Conservation (phyloP, 2,113 vertebrate species). For the Colinus virginianus region DNA sequence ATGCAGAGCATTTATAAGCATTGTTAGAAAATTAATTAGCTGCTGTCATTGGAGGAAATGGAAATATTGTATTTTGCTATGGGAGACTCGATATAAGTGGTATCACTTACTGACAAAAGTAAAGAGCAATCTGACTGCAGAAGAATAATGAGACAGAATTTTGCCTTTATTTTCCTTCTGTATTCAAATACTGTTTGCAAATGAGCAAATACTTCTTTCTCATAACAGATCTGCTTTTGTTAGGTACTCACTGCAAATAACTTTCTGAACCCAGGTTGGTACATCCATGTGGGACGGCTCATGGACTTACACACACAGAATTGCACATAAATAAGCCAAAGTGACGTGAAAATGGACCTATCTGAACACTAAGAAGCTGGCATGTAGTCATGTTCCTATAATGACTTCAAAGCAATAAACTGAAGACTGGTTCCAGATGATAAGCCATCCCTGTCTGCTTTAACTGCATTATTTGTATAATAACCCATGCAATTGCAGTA, state of each 20-base stretch:
- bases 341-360: not conserved
- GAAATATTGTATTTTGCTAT: not conserved
- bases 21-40: not conserved
- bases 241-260: not conserved
- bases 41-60: not conserved
- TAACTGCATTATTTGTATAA: not conserved
- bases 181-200: not conserved
- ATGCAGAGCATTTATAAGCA: not conserved
- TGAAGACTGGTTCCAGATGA: not conserved
- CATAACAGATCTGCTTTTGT: not conserved
- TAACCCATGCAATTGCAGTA: not conserved
- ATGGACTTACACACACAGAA: not conserved
- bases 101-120: not conserved
- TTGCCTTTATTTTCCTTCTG: not conserved
- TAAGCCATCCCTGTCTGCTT: not conserved
- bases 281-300: not conserved
- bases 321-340: not conserved
- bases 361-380: not conserved
- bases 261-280: not conserved
- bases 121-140: not conserved
- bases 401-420: not conserved
- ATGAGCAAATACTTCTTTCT: not conserved
- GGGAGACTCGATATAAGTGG: not conserved
- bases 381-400: not conserved
- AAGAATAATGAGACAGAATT: not conserved